Percentiles rank a stretch among this genome's conserved stretches.
phyloP scores from a whole-genome alignment of 2,113 vertebrate species.

The Vicugna pacos region DNA sequence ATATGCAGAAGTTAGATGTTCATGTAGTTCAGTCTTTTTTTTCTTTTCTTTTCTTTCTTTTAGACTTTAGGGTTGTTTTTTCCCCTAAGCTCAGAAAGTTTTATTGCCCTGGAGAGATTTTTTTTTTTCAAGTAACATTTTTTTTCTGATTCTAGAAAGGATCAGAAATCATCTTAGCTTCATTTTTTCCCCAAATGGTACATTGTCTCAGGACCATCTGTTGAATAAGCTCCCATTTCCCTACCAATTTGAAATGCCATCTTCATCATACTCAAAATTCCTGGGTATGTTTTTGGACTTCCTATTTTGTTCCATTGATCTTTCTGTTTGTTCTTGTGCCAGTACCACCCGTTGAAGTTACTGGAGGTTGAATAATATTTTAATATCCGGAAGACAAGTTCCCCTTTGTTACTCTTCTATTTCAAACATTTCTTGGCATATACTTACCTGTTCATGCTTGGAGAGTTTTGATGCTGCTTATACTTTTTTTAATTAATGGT shows the following conservation, averaged over 20 bases:
- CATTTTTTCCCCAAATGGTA: neutral
- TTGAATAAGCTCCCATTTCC: neutral
- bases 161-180: neutral
- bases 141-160: neutral
- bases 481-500: neutral
- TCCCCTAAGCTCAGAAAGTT: neutral
- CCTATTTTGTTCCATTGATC: neutral
- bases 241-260: neutral
- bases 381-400: slow-evolving; percentile 66
- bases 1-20: neutral
- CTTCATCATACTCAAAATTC: neutral
- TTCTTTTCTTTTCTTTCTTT: neutral
- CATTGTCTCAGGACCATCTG: neutral
- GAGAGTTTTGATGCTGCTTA: slow-evolving; percentile 20
- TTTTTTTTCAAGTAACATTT: neutral
- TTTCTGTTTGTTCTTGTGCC: slow-evolving; percentile 65
- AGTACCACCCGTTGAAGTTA: slow-evolving; percentile 52
- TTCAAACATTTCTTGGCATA: slow-evolving; percentile 55
- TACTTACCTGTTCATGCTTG: slow-evolving; percentile 43
- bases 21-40: neutral
- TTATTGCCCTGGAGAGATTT: neutral
- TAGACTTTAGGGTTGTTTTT: neutral
- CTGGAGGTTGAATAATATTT: slow-evolving; percentile 67
- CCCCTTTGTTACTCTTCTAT: slow-evolving; percentile 59
- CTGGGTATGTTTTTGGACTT: neutral